phyloP scores from a whole-genome alignment of 2,113 vertebrate genomes.

The Coptodon rendalli region DNA sequence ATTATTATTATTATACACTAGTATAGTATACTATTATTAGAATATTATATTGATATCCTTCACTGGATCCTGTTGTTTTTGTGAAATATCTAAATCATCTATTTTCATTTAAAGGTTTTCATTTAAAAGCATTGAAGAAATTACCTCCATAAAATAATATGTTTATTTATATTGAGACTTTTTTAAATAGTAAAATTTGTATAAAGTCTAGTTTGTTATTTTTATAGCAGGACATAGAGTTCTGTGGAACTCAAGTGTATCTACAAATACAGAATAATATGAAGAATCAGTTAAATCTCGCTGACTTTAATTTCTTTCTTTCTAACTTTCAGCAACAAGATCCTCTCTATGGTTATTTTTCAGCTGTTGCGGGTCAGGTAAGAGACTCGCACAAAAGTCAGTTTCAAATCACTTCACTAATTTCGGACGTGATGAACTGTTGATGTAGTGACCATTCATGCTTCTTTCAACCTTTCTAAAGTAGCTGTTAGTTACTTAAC shows the following conservation, averaged over 20 bases:
- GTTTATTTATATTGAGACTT: not conserved
- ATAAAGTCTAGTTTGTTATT: not conserved
- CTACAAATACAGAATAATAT: not conserved
- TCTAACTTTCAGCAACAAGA: conserved; percentile 62
- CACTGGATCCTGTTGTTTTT: not conserved
- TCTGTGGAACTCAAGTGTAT: not conserved
- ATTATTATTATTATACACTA: too few relatives aligned
- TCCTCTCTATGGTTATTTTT: conserved; percentile 70
- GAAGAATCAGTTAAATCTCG: not conserved
- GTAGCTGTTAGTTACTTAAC: not conserved
- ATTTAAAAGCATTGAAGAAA: not conserved
- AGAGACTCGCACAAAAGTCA: not conserved
- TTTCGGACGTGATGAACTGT: not conserved
- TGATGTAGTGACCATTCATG: not conserved
- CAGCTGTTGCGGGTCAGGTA: conserved; percentile 71
- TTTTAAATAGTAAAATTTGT: not conserved
- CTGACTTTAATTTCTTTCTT: not conserved
- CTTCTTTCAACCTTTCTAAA: not conserved
- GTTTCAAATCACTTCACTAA: not conserved
- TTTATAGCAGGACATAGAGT: not conserved
- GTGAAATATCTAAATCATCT: not conserved
- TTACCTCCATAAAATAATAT: not conserved
- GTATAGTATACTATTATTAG: too few relatives aligned
- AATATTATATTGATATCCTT: too few relatives aligned
- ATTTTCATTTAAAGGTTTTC: not conserved